Base-by-base conservation (phyloP, 2,797 vertebrate genomes). In the Trachurus trachurus region DNA sequence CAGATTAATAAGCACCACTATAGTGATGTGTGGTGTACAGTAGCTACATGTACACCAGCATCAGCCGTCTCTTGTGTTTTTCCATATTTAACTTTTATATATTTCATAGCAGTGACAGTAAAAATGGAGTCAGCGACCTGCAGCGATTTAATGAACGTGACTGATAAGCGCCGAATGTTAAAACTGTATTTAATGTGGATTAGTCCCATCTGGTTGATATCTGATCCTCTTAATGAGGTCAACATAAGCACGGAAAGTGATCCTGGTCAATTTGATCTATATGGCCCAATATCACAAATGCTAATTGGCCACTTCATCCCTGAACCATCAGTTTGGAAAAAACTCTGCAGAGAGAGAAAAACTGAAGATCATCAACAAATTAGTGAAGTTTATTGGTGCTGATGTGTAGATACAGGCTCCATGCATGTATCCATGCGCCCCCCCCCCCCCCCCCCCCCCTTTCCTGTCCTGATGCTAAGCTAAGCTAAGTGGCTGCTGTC, bases 401-500 rank as follows among this genome's bases (percentile, higher is more conserved):
- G 49, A 12, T 52, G 9, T 9, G 49, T 8, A 19, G 45, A 49
- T 49, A 34, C 12, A 34, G 5, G 5, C 22, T 45, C 3, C 4
- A 9, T 58, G 56, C 11, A n/a, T n/a, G n/a, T n/a, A n/a, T n/a
- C 26, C 26, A 26, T 3, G 1, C 1, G 26, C 26, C 26, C 26
- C 26, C 26, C 1, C 26, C 26, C 13, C 13, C 12, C 37, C 37
- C n/a, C 3, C 1, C 7, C 13, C 1, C 39, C 13, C 1, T 44
- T 22, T 12, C 21, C 16, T 19, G 22, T 17, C 9, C 45, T 8
- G 34, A 37, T 37, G 40, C 66, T 72, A 79, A 66, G 53, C 47
- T 74, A 75, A 62, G 60, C 65, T 68, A 71, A 54, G 3, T 4
- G 0, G 5, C 68, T 22, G 37, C 49, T 42, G 19, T 2, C 58